Base-by-base conservation (phyloP, 2,797 vertebrate genomes). In the Pseudopleuronectes americanus region DNA sequence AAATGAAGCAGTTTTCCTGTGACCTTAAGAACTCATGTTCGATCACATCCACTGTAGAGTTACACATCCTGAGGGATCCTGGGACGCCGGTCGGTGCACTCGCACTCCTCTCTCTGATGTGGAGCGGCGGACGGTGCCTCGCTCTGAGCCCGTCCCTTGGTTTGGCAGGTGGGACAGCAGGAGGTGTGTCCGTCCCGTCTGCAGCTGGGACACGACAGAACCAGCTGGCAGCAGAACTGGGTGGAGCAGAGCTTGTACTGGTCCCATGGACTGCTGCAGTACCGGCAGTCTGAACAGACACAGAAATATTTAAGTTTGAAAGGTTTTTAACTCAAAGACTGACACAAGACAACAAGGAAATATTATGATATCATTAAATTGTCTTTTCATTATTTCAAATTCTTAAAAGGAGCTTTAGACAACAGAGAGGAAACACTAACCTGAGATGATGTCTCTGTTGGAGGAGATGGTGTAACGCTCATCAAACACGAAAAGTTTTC, bases 401-500 rank as follows among this genome's bases (percentile, higher is more conserved):
- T 43, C 4, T 43, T 43, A 43, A 14, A 38, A 43, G 5, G 16
- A 43, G 41, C 47, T 48, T 21, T 48, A 21, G 1, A 43, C 17
- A 16, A 48, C 7, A 48, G 47, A 21, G n/a, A n/a, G 9, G 13
- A 14, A 33, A 69, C 56, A 71, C 94, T 85, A 80, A 99, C 98
- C 96, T 93, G 97, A 96, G 84, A 99, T 93, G 66, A 97, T 45
- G 24, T 97, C 96, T 22, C 74, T 60, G 77, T 97, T 98, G 82
- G 95, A 97, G 76, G 94, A 93, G 81, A 99, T 96, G 76, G 97
- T 84, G 17, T 95, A 99, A 67, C 98, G 97, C 48, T 97, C 95
- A 71, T 99, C 98, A 78, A 99, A 99, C 49, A 99, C 97, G 83
- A 99, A 99, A 54, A 99, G 95, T 86, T 99, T 99, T 57, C 98